phyloP scores from a whole-genome alignment of 2,113 vertebrate genomes.

The Pungitius pungitius region DNA sequence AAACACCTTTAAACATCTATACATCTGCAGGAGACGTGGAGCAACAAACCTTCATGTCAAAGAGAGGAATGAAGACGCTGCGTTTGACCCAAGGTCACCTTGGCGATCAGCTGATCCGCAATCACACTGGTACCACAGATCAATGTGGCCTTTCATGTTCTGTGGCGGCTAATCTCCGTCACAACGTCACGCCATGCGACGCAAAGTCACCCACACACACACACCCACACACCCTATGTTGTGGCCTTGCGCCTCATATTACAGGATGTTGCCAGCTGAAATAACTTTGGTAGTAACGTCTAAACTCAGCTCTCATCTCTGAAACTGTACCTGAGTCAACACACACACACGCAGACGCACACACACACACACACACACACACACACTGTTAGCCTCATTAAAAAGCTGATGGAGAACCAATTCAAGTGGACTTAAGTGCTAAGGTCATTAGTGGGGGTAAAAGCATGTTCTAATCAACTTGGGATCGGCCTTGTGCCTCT shows the following conservation, averaged over 20 bases:
- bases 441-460: not conserved
- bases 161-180: conserved; percentile 61
- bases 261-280: not conserved
- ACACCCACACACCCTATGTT: conserved; percentile 19
- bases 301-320: conserved; percentile 8
- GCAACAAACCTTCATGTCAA: too few relatives aligned
- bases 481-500: conserved; percentile 21
- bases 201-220: conserved; percentile 26
- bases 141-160: conserved; percentile 56
- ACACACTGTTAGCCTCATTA: not conserved
- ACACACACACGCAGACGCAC: not conserved
- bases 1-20: too few relatives aligned
- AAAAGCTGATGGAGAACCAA: not conserved
- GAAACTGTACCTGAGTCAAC: conserved; percentile 1
- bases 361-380: not conserved
- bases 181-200: conserved; percentile 65
- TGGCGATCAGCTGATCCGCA: conserved; percentile 32
- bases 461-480: conserved; percentile 4
- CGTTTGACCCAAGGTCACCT: not conserved
- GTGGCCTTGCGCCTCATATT: not conserved
- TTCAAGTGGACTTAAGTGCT: conserved; percentile 6
- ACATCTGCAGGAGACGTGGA: too few relatives aligned
- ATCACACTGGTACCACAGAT: conserved; percentile 27
- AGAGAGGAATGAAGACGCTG: not conserved
- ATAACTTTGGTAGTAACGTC: not conserved